These are phyloP conservation scores for Junco hyemalis DNA, from an alignment of 2,113 vertebrate genomes.

Conservation along the genomic window DNA sequence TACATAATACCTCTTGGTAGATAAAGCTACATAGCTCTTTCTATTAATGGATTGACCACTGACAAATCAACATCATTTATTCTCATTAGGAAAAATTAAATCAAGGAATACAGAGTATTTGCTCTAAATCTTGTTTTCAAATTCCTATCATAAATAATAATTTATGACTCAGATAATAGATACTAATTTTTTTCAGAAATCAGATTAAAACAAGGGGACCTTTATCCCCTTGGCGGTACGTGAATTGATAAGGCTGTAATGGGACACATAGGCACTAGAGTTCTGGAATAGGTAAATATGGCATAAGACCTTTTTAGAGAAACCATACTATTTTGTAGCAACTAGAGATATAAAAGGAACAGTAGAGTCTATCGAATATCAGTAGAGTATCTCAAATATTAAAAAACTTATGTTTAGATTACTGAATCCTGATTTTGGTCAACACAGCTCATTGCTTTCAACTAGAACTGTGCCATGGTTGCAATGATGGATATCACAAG, in stretches of 20 bases:
- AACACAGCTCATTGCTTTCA: not conserved
- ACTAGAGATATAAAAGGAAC: not conserved
- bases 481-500: not conserved
- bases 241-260: not conserved
- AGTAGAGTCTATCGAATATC: not conserved
- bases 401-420: not conserved
- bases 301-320: not conserved
- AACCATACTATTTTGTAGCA: not conserved
- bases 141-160: not conserved
- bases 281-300: not conserved
- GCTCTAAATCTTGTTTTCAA: not conserved
- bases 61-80: accelerated
- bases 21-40: not conserved
- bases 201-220: not conserved
- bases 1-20: not conserved
- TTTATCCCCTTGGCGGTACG: accelerated
- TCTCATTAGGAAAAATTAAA: not conserved
- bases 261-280: not conserved
- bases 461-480: not conserved
- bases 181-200: not conserved
- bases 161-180: not conserved
- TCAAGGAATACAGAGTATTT: not conserved
- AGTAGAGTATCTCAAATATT: not conserved
- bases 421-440: not conserved
- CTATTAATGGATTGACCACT: not conserved